A percentile compares a stretch with the other conserved stretches of the same genome.
Evolutionary conservation across 2,797 vertebrate genomes (phyloP).

Genomic region (Aldrovandia affinis): DNA sequence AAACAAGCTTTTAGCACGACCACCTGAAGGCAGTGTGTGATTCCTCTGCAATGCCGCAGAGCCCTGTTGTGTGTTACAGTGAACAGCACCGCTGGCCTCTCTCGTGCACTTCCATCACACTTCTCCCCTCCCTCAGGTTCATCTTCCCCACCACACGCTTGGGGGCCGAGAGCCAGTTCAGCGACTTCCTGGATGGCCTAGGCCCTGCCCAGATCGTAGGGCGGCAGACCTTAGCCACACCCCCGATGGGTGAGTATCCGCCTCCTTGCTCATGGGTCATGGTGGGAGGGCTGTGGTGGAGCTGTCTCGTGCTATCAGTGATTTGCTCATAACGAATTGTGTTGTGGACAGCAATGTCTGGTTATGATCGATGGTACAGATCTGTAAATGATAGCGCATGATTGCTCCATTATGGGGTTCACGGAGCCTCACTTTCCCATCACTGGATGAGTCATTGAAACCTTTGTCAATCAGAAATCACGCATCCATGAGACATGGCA

Average conservation of each 20-base stretch:
- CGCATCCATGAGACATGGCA: slow-evolving; percentile 61
- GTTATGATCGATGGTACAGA: neutral
- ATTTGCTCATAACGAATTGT: neutral
- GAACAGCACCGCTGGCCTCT: too few species aligned
- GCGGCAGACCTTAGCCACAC: slow-evolving; percentile 93
- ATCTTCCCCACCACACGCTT: slow-evolving; percentile 89
- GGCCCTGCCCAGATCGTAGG: slow-evolving; percentile 97
- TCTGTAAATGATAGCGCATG: neutral
- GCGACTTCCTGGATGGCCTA: slow-evolving; percentile 94
- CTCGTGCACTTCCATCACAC: too few species aligned
- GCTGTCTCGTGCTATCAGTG: neutral
- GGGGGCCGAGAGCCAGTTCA: slow-evolving; percentile 95
- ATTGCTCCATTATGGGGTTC: neutral
- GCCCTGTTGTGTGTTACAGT: neutral
- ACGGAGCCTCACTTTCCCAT: neutral
- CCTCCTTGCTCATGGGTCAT: neutral
- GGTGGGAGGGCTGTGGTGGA: neutral
- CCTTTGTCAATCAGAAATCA: slow-evolving; percentile 23
- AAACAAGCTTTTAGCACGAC: neutral
- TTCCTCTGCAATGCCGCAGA: neutral
- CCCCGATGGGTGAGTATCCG: slow-evolving; percentile 89
- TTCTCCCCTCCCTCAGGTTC: slow-evolving; percentile 78
- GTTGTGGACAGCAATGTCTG: neutral
- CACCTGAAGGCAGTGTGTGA: neutral
- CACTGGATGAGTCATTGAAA: neutral